Evolutionary conservation across 2,797 vertebrate species (phyloP).

Genomic region (Mareca strepera): DNA sequence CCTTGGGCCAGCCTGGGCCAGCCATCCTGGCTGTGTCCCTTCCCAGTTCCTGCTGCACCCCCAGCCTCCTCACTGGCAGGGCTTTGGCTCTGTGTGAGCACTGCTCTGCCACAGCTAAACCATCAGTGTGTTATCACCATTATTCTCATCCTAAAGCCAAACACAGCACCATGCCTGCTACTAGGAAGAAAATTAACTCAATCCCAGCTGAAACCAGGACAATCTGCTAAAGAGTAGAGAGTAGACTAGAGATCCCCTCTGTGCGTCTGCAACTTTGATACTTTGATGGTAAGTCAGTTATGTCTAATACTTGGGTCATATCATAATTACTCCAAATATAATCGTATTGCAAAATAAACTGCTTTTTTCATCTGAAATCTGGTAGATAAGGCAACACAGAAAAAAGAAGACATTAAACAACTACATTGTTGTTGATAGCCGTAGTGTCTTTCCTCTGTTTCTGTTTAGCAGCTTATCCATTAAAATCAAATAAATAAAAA

Average conservation of each 20-base stretch:
- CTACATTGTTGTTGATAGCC: neutral
- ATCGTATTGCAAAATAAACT: neutral
- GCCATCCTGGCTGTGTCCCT: no score
- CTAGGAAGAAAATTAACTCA: no score
- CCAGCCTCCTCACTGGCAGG: no score
- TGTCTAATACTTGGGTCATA: neutral
- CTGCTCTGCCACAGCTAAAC: no score
- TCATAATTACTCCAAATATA: neutral
- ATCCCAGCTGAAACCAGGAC: no score
- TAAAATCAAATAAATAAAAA: neutral
- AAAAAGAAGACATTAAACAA: neutral
- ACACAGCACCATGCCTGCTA: no score
- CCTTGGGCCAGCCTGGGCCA: no score
- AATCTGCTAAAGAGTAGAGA: neutral
- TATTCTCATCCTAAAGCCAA: no score
- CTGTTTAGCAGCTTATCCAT: neutral
- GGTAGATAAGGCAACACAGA: neutral
- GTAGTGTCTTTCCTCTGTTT: neutral
- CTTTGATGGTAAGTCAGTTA: neutral
- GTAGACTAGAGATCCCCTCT: neutral
- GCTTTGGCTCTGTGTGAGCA: no score
- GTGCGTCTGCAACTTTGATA: neutral
- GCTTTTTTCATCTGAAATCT: neutral
- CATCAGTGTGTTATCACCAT: no score
- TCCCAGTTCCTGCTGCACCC: no score